Conservation (phyloP, 2,113 vertebrate species). For the Shinisaurus crocodilurus region DNA sequence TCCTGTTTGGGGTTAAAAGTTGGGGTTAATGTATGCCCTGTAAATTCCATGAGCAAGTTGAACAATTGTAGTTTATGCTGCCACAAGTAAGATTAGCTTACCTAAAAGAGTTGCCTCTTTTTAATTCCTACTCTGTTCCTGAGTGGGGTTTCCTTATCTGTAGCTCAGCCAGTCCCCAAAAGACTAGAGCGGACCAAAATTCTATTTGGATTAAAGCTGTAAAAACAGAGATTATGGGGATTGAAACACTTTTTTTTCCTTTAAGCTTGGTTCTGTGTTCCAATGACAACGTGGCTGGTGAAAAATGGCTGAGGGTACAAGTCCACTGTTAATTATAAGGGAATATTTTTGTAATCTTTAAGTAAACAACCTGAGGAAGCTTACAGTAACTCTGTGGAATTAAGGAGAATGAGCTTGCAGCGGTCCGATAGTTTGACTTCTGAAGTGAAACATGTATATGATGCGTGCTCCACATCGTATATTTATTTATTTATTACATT, state of each 20-base stretch:
- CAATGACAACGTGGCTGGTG: conserved; percentile 31
- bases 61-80: conserved; percentile 29
- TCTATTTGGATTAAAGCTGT: conserved; percentile 51
- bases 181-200: conserved; percentile 19
- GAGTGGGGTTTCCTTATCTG: conserved; percentile 52
- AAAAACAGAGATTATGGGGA: conserved; percentile 46
- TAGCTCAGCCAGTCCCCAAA: conserved; percentile 29
- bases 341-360: conserved; percentile 23
- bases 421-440: not conserved
- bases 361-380: conserved; percentile 25
- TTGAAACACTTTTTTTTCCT: conserved; percentile 8
- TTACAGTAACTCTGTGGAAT: not conserved
- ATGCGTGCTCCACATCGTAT: not conserved
- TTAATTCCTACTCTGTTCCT: conserved; percentile 16
- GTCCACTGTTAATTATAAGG: conserved; percentile 10
- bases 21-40: not conserved
- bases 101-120: conserved; percentile 13
- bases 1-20: not conserved
- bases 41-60: not conserved
- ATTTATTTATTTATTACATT: too few relatives aligned
- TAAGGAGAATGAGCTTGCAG: conserved; percentile 14
- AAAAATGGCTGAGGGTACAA: conserved; percentile 38
- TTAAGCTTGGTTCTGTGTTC: conserved; percentile 21
- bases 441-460: not conserved
- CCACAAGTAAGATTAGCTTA: not conserved